These are phyloP conservation scores for Apogon hyalosoma DNA, from an alignment of 2,797 vertebrate genomes.

Conservation along the genomic window DNA sequence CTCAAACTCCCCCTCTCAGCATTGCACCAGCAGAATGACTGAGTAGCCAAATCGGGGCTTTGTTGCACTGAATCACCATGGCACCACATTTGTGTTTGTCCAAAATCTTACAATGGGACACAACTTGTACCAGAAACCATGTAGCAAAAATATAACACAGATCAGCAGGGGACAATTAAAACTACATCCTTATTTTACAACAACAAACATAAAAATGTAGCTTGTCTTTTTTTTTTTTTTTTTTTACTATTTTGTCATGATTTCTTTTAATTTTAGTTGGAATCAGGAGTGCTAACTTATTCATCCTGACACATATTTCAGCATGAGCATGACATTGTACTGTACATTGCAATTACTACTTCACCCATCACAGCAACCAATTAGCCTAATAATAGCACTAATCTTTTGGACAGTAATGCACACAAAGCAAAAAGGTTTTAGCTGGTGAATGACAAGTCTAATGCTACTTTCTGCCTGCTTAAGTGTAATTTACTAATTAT, in stretches of 20 bases:
- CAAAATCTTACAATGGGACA: conserved; percentile 17
- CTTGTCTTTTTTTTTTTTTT: no score
- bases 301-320: background rate
- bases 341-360: conserved; percentile 12
- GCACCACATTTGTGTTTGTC: conserved; percentile 31
- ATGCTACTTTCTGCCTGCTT: conserved; percentile 13
- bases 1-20: conserved; percentile 7
- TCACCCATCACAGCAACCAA: conserved; percentile 19
- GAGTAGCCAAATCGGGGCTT: conserved; percentile 45
- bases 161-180: background rate
- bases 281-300: background rate
- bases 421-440: conserved; percentile 33
- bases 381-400: conserved; percentile 22
- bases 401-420: conserved; percentile 23
- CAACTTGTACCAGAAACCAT: conserved; percentile 12
- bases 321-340: conserved; percentile 1
- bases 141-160: conserved; percentile 1
- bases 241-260: no score
- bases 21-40: conserved; percentile 33
- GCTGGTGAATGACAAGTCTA: conserved; percentile 29
- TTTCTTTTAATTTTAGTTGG: no score
- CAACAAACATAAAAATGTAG: no score
- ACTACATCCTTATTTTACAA: background rate
- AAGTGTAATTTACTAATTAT: conserved; percentile 36
- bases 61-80: conserved; percentile 29